Conservation (phyloP, 2,888 invertebrate species). For the Coleophora deauratella region DNA sequence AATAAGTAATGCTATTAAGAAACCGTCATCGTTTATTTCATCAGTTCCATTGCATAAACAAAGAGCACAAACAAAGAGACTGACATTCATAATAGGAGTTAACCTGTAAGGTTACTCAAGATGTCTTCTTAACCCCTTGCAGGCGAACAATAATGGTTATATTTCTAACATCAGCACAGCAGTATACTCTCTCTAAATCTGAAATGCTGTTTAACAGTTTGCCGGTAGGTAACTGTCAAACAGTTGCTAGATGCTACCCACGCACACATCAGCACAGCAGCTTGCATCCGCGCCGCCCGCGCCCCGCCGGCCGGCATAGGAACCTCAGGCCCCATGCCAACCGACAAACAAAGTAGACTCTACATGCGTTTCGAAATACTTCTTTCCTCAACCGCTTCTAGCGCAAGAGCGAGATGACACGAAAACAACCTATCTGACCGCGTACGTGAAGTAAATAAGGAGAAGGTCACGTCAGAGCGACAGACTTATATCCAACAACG, state of each 20-base stretch:
- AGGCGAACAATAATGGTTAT: too few species aligned
- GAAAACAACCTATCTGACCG: conserved; percentile 63
- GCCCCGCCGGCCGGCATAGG: neutral
- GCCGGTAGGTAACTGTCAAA: too few species aligned
- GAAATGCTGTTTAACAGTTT: too few species aligned
- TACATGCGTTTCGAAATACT: conserved; percentile 28
- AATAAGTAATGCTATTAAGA: too few species aligned
- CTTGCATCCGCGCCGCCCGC: conserved; percentile 21
- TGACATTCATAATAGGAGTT: too few species aligned
- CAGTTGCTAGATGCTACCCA: conserved; percentile 1
- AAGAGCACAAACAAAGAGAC: too few species aligned
- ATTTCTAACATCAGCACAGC: too few species aligned
- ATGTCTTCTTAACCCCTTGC: too few species aligned
- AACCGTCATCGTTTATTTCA: too few species aligned
- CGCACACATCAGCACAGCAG: conserved; percentile 26
- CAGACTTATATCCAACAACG: conserved; percentile 41
- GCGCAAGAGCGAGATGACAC: conserved; percentile 62
- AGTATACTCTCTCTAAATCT: too few species aligned
- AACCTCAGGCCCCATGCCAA: neutral
- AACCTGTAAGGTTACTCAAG: too few species aligned
- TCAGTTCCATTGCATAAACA: too few species aligned
- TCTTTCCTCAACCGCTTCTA: conserved; percentile 46
- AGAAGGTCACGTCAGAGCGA: conserved; percentile 63
- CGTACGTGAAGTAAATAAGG: conserved; percentile 57
- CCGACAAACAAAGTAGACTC: conserved; percentile 21